Evolutionary conservation across 2,113 vertebrate species (phyloP).

Genomic region (Sorex araneus): DNA sequence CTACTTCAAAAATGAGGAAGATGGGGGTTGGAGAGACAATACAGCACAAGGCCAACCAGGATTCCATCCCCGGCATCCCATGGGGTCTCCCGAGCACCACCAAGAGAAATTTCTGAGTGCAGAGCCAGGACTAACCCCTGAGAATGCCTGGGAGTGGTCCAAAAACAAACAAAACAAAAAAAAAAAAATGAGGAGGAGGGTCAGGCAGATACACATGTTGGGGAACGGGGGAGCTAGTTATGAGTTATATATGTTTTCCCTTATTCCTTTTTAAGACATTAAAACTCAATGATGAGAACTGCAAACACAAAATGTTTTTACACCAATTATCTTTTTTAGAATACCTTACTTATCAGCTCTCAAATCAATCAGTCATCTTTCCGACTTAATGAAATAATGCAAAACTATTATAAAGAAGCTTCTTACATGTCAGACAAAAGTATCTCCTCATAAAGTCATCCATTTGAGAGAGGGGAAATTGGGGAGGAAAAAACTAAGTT

Average conservation of each 20-base stretch:
- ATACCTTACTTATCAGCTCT: slow-evolving; percentile 65
- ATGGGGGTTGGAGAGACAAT: background rate
- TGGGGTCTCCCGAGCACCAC: too few species aligned
- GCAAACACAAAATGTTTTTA: slow-evolving; percentile 65
- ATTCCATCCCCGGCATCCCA: too few species aligned
- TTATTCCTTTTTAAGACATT: slow-evolving; percentile 62
- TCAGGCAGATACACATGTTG: background rate
- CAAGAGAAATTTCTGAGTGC: too few species aligned
- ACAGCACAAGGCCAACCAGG: too few species aligned
- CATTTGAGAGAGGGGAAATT: background rate
- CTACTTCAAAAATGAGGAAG: slow-evolving; percentile 42
- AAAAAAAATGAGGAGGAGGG: background rate
- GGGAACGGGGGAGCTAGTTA: background rate
- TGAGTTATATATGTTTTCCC: background rate
- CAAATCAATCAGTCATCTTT: slow-evolving; percentile 68
- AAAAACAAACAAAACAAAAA: too few species aligned
- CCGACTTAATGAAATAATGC: slow-evolving; percentile 59
- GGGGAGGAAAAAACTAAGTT: background rate
- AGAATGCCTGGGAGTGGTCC: too few species aligned
- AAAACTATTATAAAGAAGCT: slow-evolving; percentile 41
- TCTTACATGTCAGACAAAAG: slow-evolving; percentile 51
- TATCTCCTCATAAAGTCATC: slow-evolving; percentile 46
- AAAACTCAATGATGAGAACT: slow-evolving; percentile 56
- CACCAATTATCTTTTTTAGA: slow-evolving; percentile 60
- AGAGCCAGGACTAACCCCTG: too few species aligned